phyloP scores from a whole-genome alignment of 2,888 invertebrate genomes.

The Zhengitettix transpicula region DNA sequence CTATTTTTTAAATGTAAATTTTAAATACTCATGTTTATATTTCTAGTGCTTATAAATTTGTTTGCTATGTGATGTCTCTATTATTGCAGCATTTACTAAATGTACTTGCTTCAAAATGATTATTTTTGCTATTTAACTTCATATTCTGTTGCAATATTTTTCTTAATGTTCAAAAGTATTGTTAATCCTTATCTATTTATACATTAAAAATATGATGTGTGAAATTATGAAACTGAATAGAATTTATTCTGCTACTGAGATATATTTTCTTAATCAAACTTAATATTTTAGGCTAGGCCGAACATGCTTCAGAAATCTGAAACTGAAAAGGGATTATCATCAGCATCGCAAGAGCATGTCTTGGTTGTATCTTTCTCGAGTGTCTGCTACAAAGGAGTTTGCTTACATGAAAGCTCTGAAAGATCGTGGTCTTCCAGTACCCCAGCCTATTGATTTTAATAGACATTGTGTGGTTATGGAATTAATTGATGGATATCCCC shows the following conservation, averaged over 20 bases:
- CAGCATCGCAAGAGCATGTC: slow-evolving; percentile 74
- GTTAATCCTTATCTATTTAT: no score
- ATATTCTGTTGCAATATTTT: not conserved
- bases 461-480: slow-evolving; percentile 94
- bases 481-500: slow-evolving; percentile 61
- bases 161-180: not conserved
- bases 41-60: no score
- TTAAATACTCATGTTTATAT: no score
- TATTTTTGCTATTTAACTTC: not conserved
- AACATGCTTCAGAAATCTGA: slow-evolving; percentile 89
- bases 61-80: not conserved
- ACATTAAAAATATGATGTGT: no score
- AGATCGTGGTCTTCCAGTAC: slow-evolving; percentile 84
- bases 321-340: slow-evolving; percentile 93
- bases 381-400: slow-evolving; percentile 95
- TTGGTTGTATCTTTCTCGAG: slow-evolving; percentile 91
- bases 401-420: slow-evolving; percentile 92
- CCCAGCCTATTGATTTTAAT: slow-evolving; percentile 86
- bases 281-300: slow-evolving; percentile 58
- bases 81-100: not conserved
- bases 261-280: not conserved
- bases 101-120: not conserved
- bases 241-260: no score
- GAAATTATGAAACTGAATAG: no score
- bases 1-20: no score